Conservation (phyloP, 2,797 vertebrate species). For the Artibeus jamaicensis region DNA sequence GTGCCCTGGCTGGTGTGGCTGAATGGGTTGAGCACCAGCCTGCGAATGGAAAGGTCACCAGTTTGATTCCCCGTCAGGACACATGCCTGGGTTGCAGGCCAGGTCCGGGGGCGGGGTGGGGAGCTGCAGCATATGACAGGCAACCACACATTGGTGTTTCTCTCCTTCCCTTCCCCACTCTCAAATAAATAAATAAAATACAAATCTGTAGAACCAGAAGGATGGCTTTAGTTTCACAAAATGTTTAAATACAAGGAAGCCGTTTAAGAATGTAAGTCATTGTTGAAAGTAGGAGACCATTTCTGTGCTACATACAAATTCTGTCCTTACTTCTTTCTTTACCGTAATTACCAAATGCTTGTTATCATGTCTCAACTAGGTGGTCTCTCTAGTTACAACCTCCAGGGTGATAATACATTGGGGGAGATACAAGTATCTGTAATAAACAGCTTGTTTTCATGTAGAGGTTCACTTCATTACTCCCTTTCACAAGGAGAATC, state of each 20-base stretch:
- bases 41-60: neutral
- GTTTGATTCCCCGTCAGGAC: neutral
- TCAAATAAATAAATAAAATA: neutral
- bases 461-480: neutral
- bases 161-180: neutral
- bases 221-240: neutral
- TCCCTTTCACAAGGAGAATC: neutral
- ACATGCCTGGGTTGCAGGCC: neutral
- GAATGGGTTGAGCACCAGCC: neutral
- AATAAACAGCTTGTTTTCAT: neutral
- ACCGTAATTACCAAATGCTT: slow-evolving; percentile 22
- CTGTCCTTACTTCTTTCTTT: neutral
- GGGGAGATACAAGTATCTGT: neutral
- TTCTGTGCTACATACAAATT: neutral
- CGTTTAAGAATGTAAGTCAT: neutral
- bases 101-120: no score
- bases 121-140: no score
- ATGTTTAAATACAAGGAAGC: neutral
- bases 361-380: neutral
- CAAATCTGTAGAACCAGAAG: neutral
- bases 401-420: neutral
- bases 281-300: neutral
- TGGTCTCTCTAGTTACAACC: neutral
- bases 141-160: neutral
- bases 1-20: neutral